A percentile compares a stretch with the other conserved stretches of the same genome.
Conservation (phyloP, 2,113 vertebrate species). For the Silurus asotus region DNA sequence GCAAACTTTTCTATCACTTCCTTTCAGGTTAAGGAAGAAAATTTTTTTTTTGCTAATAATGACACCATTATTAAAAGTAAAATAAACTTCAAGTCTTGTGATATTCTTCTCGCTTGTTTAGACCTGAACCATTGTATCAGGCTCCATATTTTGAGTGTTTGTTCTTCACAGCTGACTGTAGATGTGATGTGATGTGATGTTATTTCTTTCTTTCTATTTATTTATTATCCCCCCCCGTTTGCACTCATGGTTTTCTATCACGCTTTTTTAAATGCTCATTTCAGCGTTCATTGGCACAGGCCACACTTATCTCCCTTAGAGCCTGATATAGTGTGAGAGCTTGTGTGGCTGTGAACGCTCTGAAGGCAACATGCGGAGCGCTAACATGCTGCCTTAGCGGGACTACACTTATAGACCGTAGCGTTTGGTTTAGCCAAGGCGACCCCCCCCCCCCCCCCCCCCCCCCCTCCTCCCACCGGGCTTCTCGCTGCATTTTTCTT, state of each 20-base stretch:
- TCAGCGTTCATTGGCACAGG: constrained; percentile 7
- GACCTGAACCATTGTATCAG: background rate
- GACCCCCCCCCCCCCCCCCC: background rate
- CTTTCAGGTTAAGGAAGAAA: background rate
- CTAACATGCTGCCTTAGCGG: constrained; percentile 35
- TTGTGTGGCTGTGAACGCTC: constrained; percentile 19
- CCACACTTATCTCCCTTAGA: constrained; percentile 20
- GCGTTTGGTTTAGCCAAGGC: constrained; percentile 17
- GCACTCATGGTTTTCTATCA: background rate
- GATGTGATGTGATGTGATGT: background rate
- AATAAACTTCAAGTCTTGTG: background rate
- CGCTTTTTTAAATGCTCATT: constrained; percentile 9
- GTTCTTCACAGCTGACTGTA: background rate
- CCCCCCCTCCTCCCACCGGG: background rate
- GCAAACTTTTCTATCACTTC: background rate
- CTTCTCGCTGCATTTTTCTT: constrained; percentile 38
- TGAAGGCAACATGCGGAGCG: constrained; percentile 18
- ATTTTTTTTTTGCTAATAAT: background rate
- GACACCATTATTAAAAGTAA: too few species aligned
- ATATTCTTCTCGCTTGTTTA: background rate
- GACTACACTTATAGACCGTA: background rate
- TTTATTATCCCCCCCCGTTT: constrained; percentile 1
- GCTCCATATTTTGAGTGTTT: constrained; percentile 3
- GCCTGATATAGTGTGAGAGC: constrained; percentile 36
- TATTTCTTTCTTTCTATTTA: background rate